phyloP scores from a whole-genome alignment of 2,888 invertebrate species.

The Julus scanicus region DNA sequence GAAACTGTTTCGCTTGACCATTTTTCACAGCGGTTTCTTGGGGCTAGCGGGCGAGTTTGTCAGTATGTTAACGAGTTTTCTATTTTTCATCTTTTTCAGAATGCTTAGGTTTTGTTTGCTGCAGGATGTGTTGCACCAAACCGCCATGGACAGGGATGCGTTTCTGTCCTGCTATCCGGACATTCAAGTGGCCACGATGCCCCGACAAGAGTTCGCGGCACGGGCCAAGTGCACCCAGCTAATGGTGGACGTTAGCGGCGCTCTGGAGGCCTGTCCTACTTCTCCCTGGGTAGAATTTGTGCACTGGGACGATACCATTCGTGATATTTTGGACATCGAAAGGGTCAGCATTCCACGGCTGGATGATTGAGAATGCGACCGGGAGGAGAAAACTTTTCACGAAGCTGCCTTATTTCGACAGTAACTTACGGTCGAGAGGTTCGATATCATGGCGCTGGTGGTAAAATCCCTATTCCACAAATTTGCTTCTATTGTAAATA shows the following conservation, averaged over 20 bases:
- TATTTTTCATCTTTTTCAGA: constrained; percentile 28
- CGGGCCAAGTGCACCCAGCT: constrained; percentile 52
- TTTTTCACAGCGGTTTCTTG: background rate
- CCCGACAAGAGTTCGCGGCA: constrained; percentile 52
- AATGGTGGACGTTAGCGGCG: constrained; percentile 54
- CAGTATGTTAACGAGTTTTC: constrained; percentile 7
- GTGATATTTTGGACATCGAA: constrained; percentile 57
- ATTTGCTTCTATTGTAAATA: constrained; percentile 29
- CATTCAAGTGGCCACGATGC: constrained; percentile 53
- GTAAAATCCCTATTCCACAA: constrained; percentile 18
- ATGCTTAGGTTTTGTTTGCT: constrained; percentile 59
- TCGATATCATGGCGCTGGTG: constrained; percentile 43
- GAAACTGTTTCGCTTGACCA: constrained; percentile 16
- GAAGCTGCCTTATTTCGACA: constrained; percentile 19
- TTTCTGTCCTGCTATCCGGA: constrained; percentile 55
- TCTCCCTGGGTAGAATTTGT: constrained; percentile 55
- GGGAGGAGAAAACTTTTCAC: constrained; percentile 44
- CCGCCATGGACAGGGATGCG: constrained; percentile 59
- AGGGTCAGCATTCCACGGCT: constrained; percentile 55
- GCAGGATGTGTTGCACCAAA: constrained; percentile 60
- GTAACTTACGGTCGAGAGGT: constrained; percentile 38
- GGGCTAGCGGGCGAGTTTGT: background rate
- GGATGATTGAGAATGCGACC: constrained; percentile 36
- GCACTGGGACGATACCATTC: constrained; percentile 54
- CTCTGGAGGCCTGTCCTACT: constrained; percentile 43